Evolutionary conservation across 2,888 invertebrate genomes (phyloP).

Genomic region (Xestia ashworthii): DNA sequence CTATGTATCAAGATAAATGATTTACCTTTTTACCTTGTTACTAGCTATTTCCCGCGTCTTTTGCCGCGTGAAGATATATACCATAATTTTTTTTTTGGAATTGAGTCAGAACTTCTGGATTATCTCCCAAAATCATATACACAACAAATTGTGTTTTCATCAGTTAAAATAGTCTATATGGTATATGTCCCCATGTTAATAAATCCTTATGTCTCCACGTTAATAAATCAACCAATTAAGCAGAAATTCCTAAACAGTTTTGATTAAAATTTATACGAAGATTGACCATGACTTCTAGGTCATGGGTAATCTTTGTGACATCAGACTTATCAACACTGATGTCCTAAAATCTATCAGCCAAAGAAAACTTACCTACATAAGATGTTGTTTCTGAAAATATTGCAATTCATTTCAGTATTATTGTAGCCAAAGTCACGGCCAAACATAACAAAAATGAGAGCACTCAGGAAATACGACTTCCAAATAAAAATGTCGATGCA

Average conservation of each 20-base stretch:
- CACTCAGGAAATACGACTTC: conserved; percentile 1
- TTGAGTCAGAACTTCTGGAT: not conserved
- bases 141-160: not conserved
- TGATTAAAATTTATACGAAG: conserved; percentile 47
- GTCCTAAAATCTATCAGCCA: conserved; percentile 1
- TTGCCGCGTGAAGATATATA: not conserved
- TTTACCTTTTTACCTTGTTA: conserved; percentile 13
- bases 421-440: conserved; percentile 11
- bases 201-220: conserved; percentile 16
- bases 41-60: not conserved
- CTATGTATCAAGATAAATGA: conserved; percentile 16
- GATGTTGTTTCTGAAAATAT: not conserved
- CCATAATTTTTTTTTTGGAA: not conserved
- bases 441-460: conserved; percentile 15
- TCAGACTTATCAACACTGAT: conserved; percentile 10
- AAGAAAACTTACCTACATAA: not conserved
- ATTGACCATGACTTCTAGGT: conserved; percentile 50
- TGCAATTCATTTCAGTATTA: not conserved
- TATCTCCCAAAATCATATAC: not conserved
- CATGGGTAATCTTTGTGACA: conserved; percentile 49
- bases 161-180: not conserved
- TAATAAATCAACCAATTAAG: conserved; percentile 36
- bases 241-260: conserved; percentile 36
- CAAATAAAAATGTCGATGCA: conserved; percentile 28
- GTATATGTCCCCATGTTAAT: conserved; percentile 11